Conservation (phyloP, 2,113 vertebrate genomes). For the Triplophysa siluroides region DNA sequence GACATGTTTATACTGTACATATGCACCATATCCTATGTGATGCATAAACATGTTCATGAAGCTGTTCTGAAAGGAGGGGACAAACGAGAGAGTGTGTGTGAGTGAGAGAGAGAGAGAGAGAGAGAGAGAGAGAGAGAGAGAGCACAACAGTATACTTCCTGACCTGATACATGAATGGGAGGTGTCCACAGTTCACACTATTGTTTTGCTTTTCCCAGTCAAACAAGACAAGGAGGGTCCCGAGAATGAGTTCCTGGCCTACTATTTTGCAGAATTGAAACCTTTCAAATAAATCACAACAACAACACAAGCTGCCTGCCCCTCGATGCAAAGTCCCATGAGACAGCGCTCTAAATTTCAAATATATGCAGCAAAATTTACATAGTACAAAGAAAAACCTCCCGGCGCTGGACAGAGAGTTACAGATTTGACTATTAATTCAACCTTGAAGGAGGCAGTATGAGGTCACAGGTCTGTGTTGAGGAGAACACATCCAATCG, state of each 20-base stretch:
- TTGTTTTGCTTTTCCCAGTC: slow-evolving; percentile 34
- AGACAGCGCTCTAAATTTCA: slow-evolving; percentile 28
- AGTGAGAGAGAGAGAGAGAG: too few species aligned
- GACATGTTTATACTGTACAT: too few species aligned
- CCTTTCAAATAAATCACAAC: not conserved
- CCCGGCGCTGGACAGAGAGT: not conserved
- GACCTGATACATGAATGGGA: too few species aligned
- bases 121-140: not conserved
- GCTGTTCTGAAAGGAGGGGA: too few species aligned
- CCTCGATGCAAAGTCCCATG: slow-evolving; percentile 35
- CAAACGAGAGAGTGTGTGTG: too few species aligned
- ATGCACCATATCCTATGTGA: too few species aligned
- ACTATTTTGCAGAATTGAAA: not conserved
- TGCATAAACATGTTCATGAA: too few species aligned
- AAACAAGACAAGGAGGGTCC: slow-evolving; percentile 12
- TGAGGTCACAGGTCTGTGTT: not conserved
- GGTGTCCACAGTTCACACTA: slow-evolving; percentile 36
- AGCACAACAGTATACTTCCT: not conserved
- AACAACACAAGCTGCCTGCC: not conserved
- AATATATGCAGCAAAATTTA: slow-evolving; percentile 48
- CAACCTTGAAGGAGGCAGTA: slow-evolving; percentile 6
- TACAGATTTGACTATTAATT: not conserved
- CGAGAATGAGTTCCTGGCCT: slow-evolving; percentile 6
- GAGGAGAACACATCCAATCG: not conserved
- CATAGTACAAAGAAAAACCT: not conserved